Evolutionary conservation across 1,140 invertebrate species (phyloP), one percentile per base, ranked within the genome.

Genomic region (Neuroterus valhalla): DNA sequence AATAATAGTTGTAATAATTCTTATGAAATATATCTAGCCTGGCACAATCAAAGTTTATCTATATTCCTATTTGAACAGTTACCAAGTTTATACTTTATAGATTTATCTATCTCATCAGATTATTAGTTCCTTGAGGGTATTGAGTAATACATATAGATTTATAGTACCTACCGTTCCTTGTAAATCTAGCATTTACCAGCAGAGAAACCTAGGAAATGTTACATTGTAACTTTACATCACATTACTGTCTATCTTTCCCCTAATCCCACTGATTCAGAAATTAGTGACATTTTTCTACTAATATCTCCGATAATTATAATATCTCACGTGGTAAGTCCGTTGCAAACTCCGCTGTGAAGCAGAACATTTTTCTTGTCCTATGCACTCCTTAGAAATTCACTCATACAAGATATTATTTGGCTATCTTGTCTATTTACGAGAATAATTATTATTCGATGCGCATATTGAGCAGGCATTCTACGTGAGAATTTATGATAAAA

Each of bases 231-330:
- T 26, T 23, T 31, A 62, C 55, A 62, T 38, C 55, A 15, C 55
- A 62, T 62, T 62, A 62, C n/a, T 62, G 55, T n/a, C 26, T 62
- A 62, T 62, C 55, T 62, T 23, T 15, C 15, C 31, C 26, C 31
- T 62, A 26, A 62, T 62, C 26, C 31, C n/a, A 62, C 23, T 62
- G 14, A 62, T 62, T 62, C 55, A 38, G 55, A 12, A 62, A 62
- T 62, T 62, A 62, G 55, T 62, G 55, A 62, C 55, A 62, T 23
- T 23, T 68, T 68, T 68, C 43, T 68, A 21, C 38, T 44, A 68
- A 68, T 45, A 38, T 12, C 44, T 26, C 66, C 19, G 6, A 14
- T 14, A 67, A 42, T 23, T n/a, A 14, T 5, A 43, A 43, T 17
- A 67, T 67, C 31, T 38, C 6, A 38, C 10, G 31, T 38, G 3